These are phyloP conservation scores for Nemoura dubitans DNA, from an alignment of 2,888 invertebrate species.

Conservation along the genomic window DNA sequence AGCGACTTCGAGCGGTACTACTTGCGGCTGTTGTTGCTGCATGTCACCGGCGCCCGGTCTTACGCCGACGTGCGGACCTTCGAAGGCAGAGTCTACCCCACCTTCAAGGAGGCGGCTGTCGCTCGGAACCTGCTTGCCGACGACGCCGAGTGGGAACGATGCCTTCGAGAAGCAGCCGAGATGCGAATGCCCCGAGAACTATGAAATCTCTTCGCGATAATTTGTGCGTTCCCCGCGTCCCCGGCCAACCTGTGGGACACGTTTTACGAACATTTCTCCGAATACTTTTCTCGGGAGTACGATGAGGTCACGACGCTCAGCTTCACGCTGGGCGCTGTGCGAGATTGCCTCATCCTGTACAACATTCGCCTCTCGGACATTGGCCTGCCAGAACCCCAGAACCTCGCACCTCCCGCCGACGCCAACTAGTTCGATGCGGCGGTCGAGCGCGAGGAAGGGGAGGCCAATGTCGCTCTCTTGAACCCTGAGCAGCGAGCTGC, in stretches of 20 bases:
- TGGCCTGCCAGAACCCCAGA: neutral
- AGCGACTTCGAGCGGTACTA: conserved; percentile 55
- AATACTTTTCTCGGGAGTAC: neutral
- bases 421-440: neutral
- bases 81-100: conserved; percentile 55
- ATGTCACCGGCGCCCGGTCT: conserved; percentile 57
- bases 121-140: conserved; percentile 55
- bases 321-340: neutral
- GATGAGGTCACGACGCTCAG: neutral
- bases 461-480: neutral
- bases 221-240: conserved; percentile 53
- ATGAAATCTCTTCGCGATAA: conserved; percentile 54
- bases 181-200: conserved; percentile 53
- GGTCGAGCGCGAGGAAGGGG: neutral
- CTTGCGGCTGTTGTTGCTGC: conserved; percentile 55
- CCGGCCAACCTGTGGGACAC: conserved; percentile 48
- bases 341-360: neutral
- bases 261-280: neutral
- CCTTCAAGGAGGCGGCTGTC: conserved; percentile 59
- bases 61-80: conserved; percentile 57
- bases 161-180: conserved; percentile 51
- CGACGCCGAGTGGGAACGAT: conserved; percentile 54
- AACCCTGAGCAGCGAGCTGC: neutral
- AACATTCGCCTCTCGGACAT: neutral
- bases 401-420: neutral